These are phyloP conservation scores for Boulengeromyrus knoepffleri DNA, from an alignment of 2,113 vertebrate species.

Conservation along the genomic window DNA sequence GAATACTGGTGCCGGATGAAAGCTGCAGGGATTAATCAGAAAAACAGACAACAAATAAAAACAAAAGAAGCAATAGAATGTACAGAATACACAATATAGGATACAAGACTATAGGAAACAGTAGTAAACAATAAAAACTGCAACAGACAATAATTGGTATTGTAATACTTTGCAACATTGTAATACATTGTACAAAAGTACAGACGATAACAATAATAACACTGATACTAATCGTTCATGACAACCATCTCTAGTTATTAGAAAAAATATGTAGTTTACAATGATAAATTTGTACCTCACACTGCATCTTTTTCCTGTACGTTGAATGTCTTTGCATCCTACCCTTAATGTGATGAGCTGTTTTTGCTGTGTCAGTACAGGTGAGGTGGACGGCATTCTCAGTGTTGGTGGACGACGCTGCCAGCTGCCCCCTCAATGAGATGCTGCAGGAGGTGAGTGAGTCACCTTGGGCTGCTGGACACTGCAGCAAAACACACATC, in stretches of 20 bases:
- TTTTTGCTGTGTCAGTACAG: constrained; percentile 34
- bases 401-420: constrained; percentile 53
- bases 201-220: not conserved
- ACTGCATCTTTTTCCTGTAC: not conserved
- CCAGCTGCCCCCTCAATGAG: constrained; percentile 11
- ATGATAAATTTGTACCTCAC: not conserved
- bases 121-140: not conserved
- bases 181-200: not conserved
- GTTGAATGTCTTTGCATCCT: not conserved
- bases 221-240: not conserved
- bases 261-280: not conserved
- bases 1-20: not conserved
- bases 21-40: not conserved
- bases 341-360: constrained; percentile 49
- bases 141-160: not conserved
- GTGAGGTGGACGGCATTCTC: constrained; percentile 46
- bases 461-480: constrained; percentile 47
- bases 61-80: not conserved
- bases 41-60: not conserved
- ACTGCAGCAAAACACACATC: constrained; percentile 43
- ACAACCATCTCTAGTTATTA: not conserved
- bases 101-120: not conserved
- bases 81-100: not conserved
- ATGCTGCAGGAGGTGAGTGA: constrained; percentile 54
- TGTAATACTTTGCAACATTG: not conserved